Base-by-base conservation (phyloP, 2,113 vertebrate species). In the Syngnathus scovelli region DNA sequence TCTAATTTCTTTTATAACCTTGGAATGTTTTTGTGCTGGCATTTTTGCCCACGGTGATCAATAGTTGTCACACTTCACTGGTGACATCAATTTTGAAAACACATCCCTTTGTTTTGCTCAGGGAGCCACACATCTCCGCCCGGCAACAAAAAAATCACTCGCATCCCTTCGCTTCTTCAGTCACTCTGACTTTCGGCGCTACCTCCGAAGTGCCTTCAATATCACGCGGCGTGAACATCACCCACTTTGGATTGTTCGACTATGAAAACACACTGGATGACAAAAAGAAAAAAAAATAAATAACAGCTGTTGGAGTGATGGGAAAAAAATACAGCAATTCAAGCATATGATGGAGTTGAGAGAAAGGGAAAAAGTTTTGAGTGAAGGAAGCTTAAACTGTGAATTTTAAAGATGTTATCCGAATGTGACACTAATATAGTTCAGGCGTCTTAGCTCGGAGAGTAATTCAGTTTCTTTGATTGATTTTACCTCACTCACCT, bases 141-240 rank as follows among this genome's bases (percentile, higher is more conserved):
- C 80, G 69, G 89, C 84, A 81, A 85, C 79, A 81, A 69, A 41
- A 41, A 83, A 80, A 83, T 78, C 75, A 78, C 76, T 84, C 68
- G 72, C 71, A 77, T 85, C 77, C 85, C 78, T 75, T 81, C 71
- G 70, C 82, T 85, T 79, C 72, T 77, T 88, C 82, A 78, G 70
- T 78, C 75, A 23, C 69, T 82, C 71, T 77, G 71, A 70, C 58
- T 60, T 79, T 65, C 71, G 68, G 71, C 36, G 64, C 62, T 81
- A 86, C 79, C 86, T 71, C 68, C 16, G 78, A 85, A 85, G 75
- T 70, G 71, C 74, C 83, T 84, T 87, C 78, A 85, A 81, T 85
- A 88, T 85, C 83, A 83, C 75, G 86, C 82, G 74, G 76, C 82
- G 70, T 88, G 84, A 88, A 85, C 86, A 86, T 87, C 82, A 79